These are phyloP conservation scores for Electrophaes corylata DNA, from an alignment of 2,888 invertebrate species.

Conservation along the genomic window DNA sequence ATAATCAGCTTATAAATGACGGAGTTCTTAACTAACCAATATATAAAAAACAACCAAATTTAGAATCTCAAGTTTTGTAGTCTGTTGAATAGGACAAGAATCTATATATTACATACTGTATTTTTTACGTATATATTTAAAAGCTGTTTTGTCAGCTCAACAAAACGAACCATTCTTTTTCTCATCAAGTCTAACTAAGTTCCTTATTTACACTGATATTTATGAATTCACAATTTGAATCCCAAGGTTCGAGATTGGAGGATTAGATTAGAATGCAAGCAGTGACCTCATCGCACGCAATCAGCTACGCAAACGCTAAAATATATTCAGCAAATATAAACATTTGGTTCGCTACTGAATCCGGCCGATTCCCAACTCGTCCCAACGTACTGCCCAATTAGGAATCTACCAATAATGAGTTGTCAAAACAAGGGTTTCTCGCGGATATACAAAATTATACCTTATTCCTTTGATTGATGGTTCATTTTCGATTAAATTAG, in stretches of 20 bases:
- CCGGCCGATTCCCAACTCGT: constrained; percentile 50
- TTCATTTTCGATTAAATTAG: constrained; percentile 41
- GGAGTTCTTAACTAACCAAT: too few species aligned
- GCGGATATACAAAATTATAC: constrained; percentile 36
- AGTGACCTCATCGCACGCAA: constrained; percentile 66
- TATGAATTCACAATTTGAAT: too few species aligned
- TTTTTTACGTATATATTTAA: too few species aligned
- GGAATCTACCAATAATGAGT: constrained; percentile 77
- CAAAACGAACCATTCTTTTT: too few species aligned
- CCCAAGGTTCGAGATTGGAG: constrained; percentile 33
- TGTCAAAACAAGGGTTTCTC: constrained; percentile 77
- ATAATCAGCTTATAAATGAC: too few species aligned
- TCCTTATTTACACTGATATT: too few species aligned
- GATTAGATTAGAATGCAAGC: constrained; percentile 59
- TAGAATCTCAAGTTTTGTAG: too few species aligned
- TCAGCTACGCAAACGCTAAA: constrained; percentile 76
- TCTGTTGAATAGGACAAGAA: too few species aligned
- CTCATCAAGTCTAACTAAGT: too few species aligned
- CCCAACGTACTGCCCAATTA: constrained; percentile 69
- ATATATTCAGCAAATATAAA: constrained; percentile 74
- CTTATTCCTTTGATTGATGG: constrained; percentile 48
- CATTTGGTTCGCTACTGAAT: constrained; percentile 61
- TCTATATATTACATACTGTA: too few species aligned
- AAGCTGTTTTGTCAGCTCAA: too few species aligned
- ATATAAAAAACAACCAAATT: too few species aligned